phyloP scores from a whole-genome alignment of 37 sponge, comb jelly and placozoan genomes.

The Ephydatia muelleri region DNA sequence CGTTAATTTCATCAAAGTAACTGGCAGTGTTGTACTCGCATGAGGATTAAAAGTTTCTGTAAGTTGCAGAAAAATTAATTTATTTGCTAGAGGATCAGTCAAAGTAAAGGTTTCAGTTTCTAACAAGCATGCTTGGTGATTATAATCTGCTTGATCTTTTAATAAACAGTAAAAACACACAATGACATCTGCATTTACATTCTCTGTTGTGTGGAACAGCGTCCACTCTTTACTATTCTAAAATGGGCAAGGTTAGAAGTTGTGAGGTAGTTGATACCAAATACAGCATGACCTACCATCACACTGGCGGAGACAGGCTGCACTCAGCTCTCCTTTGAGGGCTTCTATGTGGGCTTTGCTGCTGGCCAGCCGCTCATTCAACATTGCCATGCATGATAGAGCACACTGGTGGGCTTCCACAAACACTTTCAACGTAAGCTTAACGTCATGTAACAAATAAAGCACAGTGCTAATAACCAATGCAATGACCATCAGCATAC shows the following conservation, averaged over 20 bases:
- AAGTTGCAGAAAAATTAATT: too few relatives aligned
- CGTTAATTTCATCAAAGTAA: too few relatives aligned
- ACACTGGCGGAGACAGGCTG: slow-evolving; percentile 5
- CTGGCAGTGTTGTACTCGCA: too few relatives aligned
- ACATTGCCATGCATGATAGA: not conserved
- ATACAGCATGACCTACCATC: too few relatives aligned
- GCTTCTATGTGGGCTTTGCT: slow-evolving; percentile 1
- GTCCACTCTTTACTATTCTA: too few relatives aligned
- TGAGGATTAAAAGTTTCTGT: too few relatives aligned
- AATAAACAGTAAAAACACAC: not conserved
- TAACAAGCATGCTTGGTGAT: too few relatives aligned
- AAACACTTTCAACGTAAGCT: slow-evolving; percentile 14
- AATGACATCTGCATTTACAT: too few relatives aligned
- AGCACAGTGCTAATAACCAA: not conserved
- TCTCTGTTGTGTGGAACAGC: too few relatives aligned
- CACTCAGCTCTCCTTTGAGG: slow-evolving; percentile 24
- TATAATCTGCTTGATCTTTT: not conserved
- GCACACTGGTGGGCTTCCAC: slow-evolving; percentile 27
- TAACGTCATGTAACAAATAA: not conserved
- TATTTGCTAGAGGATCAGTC: too few relatives aligned
- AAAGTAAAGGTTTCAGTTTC: too few relatives aligned
- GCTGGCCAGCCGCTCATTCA: slow-evolving; percentile 3
- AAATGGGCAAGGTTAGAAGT: not conserved
- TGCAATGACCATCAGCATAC: not conserved
- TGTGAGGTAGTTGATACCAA: not conserved